Conservation (phyloP, 2,888 invertebrate species). For the Tryphoninae sp. region DNA sequence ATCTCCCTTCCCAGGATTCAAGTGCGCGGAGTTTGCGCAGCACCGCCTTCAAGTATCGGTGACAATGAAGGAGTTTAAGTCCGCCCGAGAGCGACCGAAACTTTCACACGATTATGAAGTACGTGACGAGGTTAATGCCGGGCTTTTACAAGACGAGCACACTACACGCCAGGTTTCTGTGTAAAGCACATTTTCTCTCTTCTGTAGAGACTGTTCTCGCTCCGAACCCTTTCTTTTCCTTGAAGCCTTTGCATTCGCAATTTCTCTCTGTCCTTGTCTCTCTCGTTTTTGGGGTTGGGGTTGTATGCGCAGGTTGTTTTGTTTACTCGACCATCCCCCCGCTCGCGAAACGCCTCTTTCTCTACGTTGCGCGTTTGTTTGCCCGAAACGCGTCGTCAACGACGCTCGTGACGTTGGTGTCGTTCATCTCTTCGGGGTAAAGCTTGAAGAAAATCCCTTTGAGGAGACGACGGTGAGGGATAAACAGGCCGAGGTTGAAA, state of each 20-base stretch:
- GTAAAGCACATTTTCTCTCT: constrained; percentile 8
- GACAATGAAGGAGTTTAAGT: constrained; percentile 1
- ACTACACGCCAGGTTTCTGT: constrained; percentile 10
- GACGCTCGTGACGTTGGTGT: neutral
- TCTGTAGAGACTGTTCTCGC: constrained; percentile 10
- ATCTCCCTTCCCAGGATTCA: constrained; percentile 5
- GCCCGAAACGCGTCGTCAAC: constrained; percentile 19
- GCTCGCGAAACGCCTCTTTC: constrained; percentile 6
- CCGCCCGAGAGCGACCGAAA: constrained; percentile 12
- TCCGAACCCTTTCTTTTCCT: constrained; percentile 3
- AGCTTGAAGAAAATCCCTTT: constrained; percentile 44
- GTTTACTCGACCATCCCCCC: constrained; percentile 41
- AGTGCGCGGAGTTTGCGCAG: neutral
- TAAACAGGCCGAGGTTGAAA: constrained; percentile 16
- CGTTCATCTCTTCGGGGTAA: constrained; percentile 52
- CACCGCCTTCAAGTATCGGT: constrained; percentile 2
- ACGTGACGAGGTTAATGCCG: constrained; percentile 47
- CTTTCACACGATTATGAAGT: constrained; percentile 56
- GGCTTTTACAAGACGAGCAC: constrained; percentile 23
- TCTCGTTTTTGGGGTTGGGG: constrained; percentile 22
- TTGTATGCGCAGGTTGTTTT: constrained; percentile 38
- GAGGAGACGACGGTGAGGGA: constrained; percentile 13
- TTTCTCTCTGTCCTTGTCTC: constrained; percentile 25
- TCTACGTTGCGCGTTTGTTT: constrained; percentile 51
- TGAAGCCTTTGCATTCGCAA: constrained; percentile 20